Base-by-base conservation (phyloP, 30 jellyfish, hydroid and myxozoan species). In the Hydractinia echinata region DNA sequence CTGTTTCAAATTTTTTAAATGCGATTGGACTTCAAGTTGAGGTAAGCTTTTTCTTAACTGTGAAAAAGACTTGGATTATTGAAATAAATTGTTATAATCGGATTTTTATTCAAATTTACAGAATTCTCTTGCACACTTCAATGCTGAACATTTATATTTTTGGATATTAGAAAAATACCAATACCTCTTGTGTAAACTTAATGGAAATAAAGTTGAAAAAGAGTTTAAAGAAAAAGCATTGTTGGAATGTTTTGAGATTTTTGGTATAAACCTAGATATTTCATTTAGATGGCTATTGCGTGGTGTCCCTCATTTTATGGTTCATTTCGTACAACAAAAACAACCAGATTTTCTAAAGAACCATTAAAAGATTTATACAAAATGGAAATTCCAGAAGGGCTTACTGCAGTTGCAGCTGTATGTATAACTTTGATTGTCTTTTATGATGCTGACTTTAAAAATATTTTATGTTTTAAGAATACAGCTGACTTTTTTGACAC, bases 331-430 rank as follows among this genome's bases (percentile, higher is more conserved):
- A 76, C 83, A 19, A 79, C 87, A 79, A 91, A 91, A 77, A 82
- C 94, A 11, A 76, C 92, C 8, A 85, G 95, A 13, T 91, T 91
- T 61, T 55, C 87, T 48, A 86, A 87, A 67, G 88, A 88, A 67
- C 99, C 99, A 44, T 71, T 87, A 10, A 76, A 53, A 50, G 96
- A 83, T 54, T 66, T 87, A 6, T 91, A 72, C 56, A 81, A 87
- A 61, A 79, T 87, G 67, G 51, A 55, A 51, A 84, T 93, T 44
- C 94, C 96, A 49, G 95, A 79, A 49, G 99, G 99, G 14, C 84
- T 93, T 73, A 83, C 76, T 10, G 95, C 95, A 39, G 99, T 66
- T 44, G 99, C 99, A 10, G 91, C 82, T 96, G 99, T 87, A 53
- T 4, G 85, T 54, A 49, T 15, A 39, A 53, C 13, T 20, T 14